phyloP scores from a whole-genome alignment of 2,888 invertebrate species.

The Digitonthophagus gazella region DNA sequence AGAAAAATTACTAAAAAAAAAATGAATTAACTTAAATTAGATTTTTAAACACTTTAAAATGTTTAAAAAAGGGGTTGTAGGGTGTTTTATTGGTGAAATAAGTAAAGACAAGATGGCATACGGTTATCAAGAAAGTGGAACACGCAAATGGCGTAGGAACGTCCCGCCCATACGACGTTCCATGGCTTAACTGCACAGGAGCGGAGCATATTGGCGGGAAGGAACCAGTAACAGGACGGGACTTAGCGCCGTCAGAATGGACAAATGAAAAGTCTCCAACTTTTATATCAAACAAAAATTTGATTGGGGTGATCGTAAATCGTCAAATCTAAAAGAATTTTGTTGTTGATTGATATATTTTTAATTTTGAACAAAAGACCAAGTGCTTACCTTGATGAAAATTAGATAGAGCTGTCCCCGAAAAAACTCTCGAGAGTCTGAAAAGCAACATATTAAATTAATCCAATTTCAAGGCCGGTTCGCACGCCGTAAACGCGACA shows the following conservation, averaged over 20 bases:
- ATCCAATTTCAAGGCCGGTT: not conserved
- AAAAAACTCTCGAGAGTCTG: conserved; percentile 79
- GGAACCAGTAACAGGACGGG: conserved; percentile 12
- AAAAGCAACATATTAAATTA: conserved; percentile 45
- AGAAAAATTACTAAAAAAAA: too few species aligned
- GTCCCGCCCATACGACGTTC: conserved; percentile 9
- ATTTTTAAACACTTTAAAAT: too few species aligned
- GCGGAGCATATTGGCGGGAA: conserved; percentile 4
- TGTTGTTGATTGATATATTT: not conserved
- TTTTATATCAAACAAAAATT: too few species aligned
- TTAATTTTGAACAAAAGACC: too few species aligned
- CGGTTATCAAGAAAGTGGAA: conserved; percentile 3
- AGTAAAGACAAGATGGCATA: conserved; percentile 8
- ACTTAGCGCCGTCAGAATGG: not conserved
- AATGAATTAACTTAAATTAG: too few species aligned
- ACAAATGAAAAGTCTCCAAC: not conserved
- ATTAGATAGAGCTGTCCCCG: conserved; percentile 76
- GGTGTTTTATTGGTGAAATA: not conserved
- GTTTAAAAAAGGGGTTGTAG: too few species aligned
- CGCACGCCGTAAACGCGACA: not conserved
- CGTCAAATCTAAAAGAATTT: too few species aligned
- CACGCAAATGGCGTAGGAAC: conserved; percentile 11
- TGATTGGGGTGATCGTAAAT: too few species aligned
- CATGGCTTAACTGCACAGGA: conserved; percentile 12
- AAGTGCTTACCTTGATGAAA: conserved; percentile 67